phyloP scores from a whole-genome alignment of 2,888 invertebrate genomes.

The Notodonta dromedarius region DNA sequence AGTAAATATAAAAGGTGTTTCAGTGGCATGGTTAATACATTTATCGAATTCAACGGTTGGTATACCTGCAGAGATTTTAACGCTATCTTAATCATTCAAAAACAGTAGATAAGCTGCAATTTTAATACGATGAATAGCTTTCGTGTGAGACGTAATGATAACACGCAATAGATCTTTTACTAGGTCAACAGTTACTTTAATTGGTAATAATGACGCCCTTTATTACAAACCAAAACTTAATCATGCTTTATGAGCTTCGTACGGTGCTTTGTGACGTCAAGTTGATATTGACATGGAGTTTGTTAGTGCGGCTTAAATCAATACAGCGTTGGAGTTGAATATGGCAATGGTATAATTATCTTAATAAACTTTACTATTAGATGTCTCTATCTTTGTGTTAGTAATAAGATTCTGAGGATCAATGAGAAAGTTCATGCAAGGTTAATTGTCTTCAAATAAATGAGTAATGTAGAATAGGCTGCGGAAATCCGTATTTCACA shows the following conservation, averaged over 20 bases:
- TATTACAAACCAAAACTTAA: conserved; percentile 24
- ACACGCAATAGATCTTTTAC: conserved; percentile 9
- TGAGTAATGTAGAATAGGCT: too few species aligned
- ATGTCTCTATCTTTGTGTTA: neutral
- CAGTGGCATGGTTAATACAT: too few species aligned
- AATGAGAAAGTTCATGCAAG: too few species aligned
- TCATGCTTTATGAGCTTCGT: conserved; percentile 17
- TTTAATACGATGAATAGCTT: neutral
- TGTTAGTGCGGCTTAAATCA: neutral
- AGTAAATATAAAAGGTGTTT: neutral
- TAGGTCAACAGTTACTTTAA: conserved; percentile 26
- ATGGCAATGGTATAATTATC: neutral
- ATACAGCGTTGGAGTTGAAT: neutral
- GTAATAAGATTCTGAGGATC: too few species aligned
- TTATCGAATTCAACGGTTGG: too few species aligned
- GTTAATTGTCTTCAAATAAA: too few species aligned
- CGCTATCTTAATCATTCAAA: too few species aligned
- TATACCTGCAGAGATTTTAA: too few species aligned
- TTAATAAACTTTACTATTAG: neutral
- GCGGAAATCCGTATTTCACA: too few species aligned
- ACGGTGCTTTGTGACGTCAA: conserved; percentile 15
- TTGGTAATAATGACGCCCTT: conserved; percentile 26
- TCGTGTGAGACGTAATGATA: conserved; percentile 4
- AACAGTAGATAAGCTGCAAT: conserved; percentile 1
- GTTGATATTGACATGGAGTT: conserved; percentile 1